phyloP scores from a whole-genome alignment of 2,797 vertebrate genomes.

The Echeneis naucrates region DNA sequence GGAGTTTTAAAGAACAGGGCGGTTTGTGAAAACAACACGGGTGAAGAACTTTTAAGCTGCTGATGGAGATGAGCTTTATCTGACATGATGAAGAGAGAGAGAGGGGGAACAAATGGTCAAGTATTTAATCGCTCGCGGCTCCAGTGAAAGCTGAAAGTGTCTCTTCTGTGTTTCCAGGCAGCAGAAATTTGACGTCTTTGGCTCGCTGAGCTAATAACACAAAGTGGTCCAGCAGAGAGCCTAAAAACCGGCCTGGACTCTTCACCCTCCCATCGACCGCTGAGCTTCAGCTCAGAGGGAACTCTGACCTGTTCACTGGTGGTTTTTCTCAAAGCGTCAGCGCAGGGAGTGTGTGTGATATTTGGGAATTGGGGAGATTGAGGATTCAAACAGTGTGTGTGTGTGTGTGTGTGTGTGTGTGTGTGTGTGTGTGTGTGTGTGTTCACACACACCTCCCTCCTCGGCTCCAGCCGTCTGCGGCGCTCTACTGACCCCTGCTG shows the following conservation, averaged over 20 bases:
- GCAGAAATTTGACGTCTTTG: not conserved
- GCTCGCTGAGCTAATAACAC: not conserved
- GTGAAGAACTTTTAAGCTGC: not conserved
- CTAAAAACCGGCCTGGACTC: not conserved
- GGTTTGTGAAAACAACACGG: not conserved
- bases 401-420: conserved; percentile 18
- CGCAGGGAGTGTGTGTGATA: too few relatives aligned
- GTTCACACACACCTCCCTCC: not conserved
- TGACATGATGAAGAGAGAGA: not conserved
- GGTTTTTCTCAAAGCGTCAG: conserved; percentile 15
- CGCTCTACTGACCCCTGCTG: conserved; percentile 64
- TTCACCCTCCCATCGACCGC: not conserved
- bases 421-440: not conserved
- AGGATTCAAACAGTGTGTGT: conserved; percentile 9
- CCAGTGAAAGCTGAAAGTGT: not conserved
- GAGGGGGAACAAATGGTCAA: not conserved
- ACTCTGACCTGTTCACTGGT: conserved; percentile 4
- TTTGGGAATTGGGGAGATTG: not conserved
- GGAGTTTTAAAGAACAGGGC: too few relatives aligned
- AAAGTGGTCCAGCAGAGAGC: not conserved
- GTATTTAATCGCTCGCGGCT: not conserved
- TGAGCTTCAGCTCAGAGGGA: not conserved
- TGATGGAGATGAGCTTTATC: not conserved
- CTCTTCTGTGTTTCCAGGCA: not conserved
- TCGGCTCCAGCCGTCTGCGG: conserved; percentile 11